These are phyloP conservation scores for Podarcis raffonei DNA, from an alignment of 2,113 vertebrate species.

Conservation along the genomic window DNA sequence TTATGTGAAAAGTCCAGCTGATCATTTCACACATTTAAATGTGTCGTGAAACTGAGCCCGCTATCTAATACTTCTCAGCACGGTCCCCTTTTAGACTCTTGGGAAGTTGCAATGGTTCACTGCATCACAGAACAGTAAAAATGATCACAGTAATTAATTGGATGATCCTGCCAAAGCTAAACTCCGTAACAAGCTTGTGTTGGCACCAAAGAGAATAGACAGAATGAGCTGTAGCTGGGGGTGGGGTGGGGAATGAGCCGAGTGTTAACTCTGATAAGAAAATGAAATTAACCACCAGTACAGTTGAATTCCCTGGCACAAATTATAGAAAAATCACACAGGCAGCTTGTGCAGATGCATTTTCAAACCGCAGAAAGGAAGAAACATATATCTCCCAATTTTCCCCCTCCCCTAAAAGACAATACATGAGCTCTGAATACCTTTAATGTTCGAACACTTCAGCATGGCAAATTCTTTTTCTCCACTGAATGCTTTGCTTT, in stretches of 20 bases:
- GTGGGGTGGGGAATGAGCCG: neutral
- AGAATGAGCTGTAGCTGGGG: neutral
- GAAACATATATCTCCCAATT: neutral
- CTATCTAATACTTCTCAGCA: neutral
- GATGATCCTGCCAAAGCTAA: neutral
- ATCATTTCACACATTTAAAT: neutral
- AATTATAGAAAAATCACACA: neutral
- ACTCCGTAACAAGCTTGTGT: neutral
- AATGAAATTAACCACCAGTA: neutral
- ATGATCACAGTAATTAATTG: neutral
- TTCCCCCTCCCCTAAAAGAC: neutral
- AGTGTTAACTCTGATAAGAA: neutral
- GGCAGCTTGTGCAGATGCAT: neutral
- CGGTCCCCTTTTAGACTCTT: neutral
- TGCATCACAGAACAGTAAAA: neutral
- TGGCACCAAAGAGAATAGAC: neutral
- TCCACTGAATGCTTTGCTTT: conserved; percentile 56
- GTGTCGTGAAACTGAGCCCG: neutral
- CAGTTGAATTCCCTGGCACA: neutral
- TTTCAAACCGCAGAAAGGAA: conserved; percentile 2
- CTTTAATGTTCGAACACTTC: conserved; percentile 64
- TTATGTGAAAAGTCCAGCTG: neutral
- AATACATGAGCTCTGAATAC: conserved; percentile 41
- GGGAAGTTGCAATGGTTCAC: neutral
- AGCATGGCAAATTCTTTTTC: conserved; percentile 50